Conservation (phyloP, 2,888 invertebrate genomes). For the Philopedon plagiatum region DNA sequence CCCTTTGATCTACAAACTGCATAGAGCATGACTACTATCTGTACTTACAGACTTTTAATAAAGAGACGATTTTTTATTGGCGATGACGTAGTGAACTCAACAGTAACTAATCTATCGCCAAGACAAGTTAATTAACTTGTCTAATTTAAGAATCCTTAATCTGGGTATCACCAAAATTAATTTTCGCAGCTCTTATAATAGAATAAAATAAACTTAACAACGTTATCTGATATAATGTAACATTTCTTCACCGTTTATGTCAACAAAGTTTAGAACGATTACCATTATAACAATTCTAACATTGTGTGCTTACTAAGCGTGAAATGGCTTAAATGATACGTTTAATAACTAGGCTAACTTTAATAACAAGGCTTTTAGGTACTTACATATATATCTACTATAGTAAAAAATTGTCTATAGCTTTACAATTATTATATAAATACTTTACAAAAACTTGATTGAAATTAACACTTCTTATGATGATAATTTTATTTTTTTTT, state of each 20-base stretch:
- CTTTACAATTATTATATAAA: too few species aligned
- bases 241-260: slow-evolving; percentile 4
- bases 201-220: background rate
- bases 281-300: slow-evolving; percentile 1
- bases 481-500: too few species aligned
- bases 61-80: too few species aligned
- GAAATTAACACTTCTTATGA: too few species aligned
- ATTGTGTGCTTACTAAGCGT: slow-evolving; percentile 6
- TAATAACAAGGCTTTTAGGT: background rate
- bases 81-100: too few species aligned
- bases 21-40: too few species aligned
- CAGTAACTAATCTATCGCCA: too few species aligned
- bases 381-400: background rate
- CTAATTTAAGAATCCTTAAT: too few species aligned
- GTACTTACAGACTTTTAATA: too few species aligned
- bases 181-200: background rate
- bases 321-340: background rate
- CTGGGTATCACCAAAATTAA: background rate
- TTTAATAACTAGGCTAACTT: background rate
- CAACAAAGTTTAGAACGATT: slow-evolving; percentile 1
- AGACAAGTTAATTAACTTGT: too few species aligned
- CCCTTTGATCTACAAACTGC: too few species aligned
- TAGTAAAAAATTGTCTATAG: background rate
- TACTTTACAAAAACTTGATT: too few species aligned
- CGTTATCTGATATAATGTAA: background rate